Base-by-base conservation (phyloP, 2,797 vertebrate genomes). In the Sphenopsis melanotis region DNA sequence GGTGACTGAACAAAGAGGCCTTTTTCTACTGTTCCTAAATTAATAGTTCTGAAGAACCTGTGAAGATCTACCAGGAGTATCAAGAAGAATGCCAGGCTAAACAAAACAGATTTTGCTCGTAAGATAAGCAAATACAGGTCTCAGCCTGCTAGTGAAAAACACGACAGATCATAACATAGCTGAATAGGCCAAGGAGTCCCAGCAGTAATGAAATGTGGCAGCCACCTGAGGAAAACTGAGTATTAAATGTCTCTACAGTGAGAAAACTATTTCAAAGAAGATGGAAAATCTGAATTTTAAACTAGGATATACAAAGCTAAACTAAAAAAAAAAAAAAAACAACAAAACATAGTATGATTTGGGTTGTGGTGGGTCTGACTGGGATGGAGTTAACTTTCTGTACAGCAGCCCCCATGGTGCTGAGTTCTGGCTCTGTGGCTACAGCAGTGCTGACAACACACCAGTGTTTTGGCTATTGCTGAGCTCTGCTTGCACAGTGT, bases 161-260 rank as follows among this genome's bases (percentile, higher is more conserved):
- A n/a, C 18, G 18, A n/a, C 11, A 60, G 74, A 44, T 34, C 68
- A 17, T 2, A 75, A 72, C 14, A 23, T 6, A 11, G 39, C 47
- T 34, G 42, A 87, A 49, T 9, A 72, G 46, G 47, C 42, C 26
- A 63, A 63, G 44, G 29, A 85, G 34, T 44, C 7, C 2, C 44
- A 93, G 56, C 56, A 89, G 64, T 68, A 87, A 66, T 19, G 26
- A 74, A 69, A 77, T 46, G 32, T 37, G 29, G 53, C 34, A 60
- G 47, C n/a, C 13, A 34, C 11, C 14, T 8, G 13, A 61, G n/a
- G 39, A 69, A 87, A 92, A 65, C 12, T 6, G 16, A 71, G 6
- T 29, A 34, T 39, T 55, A 0, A 0, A n/a, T 46, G 20, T 37
- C 17, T 52, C 47, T 65, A 39, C 9, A 63, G 34, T 2, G 3